Evolutionary conservation across 1,140 invertebrate species (phyloP).

Genomic region (Diachasma alloeum): DNA sequence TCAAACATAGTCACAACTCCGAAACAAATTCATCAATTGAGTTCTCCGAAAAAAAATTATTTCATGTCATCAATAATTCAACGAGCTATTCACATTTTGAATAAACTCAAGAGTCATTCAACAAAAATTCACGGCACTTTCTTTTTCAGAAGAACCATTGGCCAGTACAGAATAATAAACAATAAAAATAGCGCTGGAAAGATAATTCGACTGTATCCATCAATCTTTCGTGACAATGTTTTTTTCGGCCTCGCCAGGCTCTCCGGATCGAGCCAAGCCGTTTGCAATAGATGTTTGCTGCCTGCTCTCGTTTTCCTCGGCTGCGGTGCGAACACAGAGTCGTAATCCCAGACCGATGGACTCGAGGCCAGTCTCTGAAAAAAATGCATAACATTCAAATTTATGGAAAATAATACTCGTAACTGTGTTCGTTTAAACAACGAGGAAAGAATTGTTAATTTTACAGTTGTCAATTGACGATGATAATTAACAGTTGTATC

Average conservation of each 20-base stretch:
- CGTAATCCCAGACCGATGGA: conserved; percentile 71
- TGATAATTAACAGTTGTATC: conserved; percentile 57
- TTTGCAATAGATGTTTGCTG: conserved; percentile 52
- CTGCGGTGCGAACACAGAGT: conserved; percentile 39
- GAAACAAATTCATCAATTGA: too few relatives aligned
- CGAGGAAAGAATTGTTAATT: conserved; percentile 11
- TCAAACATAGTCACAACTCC: too few relatives aligned
- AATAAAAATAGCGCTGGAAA: conserved; percentile 79
- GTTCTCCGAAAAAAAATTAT: too few relatives aligned
- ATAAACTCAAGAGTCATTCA: not conserved
- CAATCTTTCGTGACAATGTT: conserved; percentile 51
- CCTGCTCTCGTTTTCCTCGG: conserved; percentile 42
- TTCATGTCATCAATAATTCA: too few relatives aligned
- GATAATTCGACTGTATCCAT: conserved; percentile 67
- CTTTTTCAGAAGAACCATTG: conserved; percentile 74
- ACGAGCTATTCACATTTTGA: too few relatives aligned
- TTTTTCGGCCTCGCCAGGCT: conserved; percentile 41
- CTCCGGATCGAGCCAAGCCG: conserved; percentile 52
- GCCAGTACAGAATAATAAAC: conserved; percentile 80
- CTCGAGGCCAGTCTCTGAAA: conserved; percentile 69
- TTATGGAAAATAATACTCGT: not conserved
- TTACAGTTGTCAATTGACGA: conserved; percentile 70
- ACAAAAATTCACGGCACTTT: conserved; percentile 13
- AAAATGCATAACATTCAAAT: conserved; percentile 27
- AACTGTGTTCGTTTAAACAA: not conserved